Percentiles rank a stretch among this genome's conserved stretches.
phyloP scores from a whole-genome alignment of 2,797 vertebrate species.

The Syngnathus acus region DNA sequence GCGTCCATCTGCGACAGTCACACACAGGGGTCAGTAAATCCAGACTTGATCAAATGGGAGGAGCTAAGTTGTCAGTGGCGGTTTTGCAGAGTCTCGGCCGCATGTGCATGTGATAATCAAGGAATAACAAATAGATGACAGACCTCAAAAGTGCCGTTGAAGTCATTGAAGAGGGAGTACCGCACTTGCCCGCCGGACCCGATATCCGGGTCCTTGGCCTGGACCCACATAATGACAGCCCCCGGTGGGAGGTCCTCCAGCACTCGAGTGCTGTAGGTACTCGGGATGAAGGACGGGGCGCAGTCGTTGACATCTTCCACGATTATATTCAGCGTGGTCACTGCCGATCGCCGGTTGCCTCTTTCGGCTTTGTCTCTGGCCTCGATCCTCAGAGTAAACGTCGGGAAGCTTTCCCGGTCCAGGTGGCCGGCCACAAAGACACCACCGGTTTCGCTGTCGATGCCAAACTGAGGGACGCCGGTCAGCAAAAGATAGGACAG shows the following conservation, averaged over 20 bases:
- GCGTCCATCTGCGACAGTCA: conserved; percentile 69
- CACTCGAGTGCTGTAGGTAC: conserved; percentile 79
- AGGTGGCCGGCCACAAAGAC: conserved; percentile 77
- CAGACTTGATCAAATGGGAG: not conserved
- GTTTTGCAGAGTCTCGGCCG: too few relatives aligned
- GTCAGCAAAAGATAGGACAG: conserved; percentile 80
- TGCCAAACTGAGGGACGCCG: conserved; percentile 77
- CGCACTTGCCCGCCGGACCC: conserved; percentile 82
- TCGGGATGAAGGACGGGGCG: conserved; percentile 83
- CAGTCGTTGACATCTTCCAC: conserved; percentile 94
- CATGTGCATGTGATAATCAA: too few relatives aligned
- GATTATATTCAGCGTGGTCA: conserved; percentile 77
- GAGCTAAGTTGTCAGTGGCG: too few relatives aligned
- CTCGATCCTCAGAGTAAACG: conserved; percentile 79
- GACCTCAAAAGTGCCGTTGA: conserved; percentile 83
- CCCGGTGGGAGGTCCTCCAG: conserved; percentile 89
- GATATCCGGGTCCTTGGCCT: conserved; percentile 84
- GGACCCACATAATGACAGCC: conserved; percentile 83
- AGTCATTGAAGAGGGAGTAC: conserved; percentile 80
- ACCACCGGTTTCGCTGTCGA: conserved; percentile 81
- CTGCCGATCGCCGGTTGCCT: conserved; percentile 78
- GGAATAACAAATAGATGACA: conserved; percentile 12
- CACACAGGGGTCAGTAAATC: conserved; percentile 2
- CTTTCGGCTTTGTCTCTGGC: conserved; percentile 82
- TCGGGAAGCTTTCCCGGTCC: conserved; percentile 78